Conservation (phyloP, 2,113 vertebrate species). For the Synodontis membranacea region DNA sequence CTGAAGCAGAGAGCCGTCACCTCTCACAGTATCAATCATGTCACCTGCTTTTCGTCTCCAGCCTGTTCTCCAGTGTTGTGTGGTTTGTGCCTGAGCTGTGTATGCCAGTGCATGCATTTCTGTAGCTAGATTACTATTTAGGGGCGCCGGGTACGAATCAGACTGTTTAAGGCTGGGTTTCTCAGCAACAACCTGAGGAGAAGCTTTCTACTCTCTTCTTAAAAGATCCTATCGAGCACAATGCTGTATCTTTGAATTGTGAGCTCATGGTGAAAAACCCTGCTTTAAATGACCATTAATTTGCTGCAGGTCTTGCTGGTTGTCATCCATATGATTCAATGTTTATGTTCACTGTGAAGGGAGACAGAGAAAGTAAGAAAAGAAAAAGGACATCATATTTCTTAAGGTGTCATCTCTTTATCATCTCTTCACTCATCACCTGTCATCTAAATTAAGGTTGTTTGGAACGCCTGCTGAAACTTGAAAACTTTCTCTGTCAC, state of each 20-base stretch:
- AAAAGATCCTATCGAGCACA: not conserved
- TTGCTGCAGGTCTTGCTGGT: conserved; percentile 1
- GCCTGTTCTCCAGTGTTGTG: not conserved
- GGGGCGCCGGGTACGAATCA: not conserved
- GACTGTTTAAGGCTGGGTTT: conserved; percentile 18
- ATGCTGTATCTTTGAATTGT: not conserved
- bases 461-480: not conserved
- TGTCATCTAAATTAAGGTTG: not conserved
- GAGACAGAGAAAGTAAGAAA: conserved; percentile 26
- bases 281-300: not conserved
- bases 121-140: not conserved
- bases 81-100: not conserved
- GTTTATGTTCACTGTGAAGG: conserved; percentile 20
- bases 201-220: not conserved
- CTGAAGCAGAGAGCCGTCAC: not conserved
- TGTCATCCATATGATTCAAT: not conserved
- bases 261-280: not conserved
- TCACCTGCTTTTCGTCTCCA: not conserved
- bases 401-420: not conserved
- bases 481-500: conserved; percentile 20
- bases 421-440: not conserved
- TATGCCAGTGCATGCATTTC: conserved; percentile 2
- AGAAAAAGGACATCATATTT: not conserved
- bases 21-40: not conserved
- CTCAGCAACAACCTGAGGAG: not conserved